Evolutionary conservation across 2,888 invertebrate genomes (phyloP), one percentile per base, ranked within the genome.

Genomic region (Aproaerema taeniolella): DNA sequence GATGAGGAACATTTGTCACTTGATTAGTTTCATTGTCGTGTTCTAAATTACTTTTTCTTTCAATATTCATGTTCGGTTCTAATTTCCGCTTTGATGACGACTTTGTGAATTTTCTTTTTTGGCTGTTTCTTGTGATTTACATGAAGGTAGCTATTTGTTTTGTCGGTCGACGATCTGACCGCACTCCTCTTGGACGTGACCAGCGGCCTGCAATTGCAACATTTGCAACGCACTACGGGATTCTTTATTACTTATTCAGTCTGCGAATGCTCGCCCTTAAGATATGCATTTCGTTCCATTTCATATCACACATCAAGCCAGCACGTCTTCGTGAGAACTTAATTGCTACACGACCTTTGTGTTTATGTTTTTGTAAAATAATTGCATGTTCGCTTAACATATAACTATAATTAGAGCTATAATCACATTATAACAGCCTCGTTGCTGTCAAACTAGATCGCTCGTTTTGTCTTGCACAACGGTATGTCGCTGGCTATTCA

Each of bases 181-280:
- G 20, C 25, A n/a, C n/a, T n/a, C n/a, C n/a, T n/a, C n/a, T n/a
- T n/a, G n/a, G 8, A 59, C 64, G 61, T 64, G 54, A 52, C 58
- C 58, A 61, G 55, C 60, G 53, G 46, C 41, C 46, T 50, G 64
- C 58, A 79, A 76, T 73, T 81, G 80, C 82, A 70, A 74, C 65
- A 72, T 58, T 58, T 46, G 47, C 57, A 56, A 52, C 52, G 56
- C 55, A 70, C 70, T 70, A 69, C 65, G 57, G 58, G 58, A 62
- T 60, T 61, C 61, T 69, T 74, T 73, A 75, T 75, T 72, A n/a
- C n/a, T n/a, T n/a, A 79, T 75, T 71, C 71, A 67, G 53, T 53
- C 48, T 49, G 52, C 64, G 58, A 67, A 59, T 62, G 55, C 53
- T 48, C n/a, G n/a, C n/a, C 58, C 34, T 24, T 60, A 54, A 60